A percentile compares a stretch with the other conserved stretches of the same genome.
Evolutionary conservation across 1,140 invertebrate species (phyloP).

Genomic region (Caenorhabditis elegans): DNA sequence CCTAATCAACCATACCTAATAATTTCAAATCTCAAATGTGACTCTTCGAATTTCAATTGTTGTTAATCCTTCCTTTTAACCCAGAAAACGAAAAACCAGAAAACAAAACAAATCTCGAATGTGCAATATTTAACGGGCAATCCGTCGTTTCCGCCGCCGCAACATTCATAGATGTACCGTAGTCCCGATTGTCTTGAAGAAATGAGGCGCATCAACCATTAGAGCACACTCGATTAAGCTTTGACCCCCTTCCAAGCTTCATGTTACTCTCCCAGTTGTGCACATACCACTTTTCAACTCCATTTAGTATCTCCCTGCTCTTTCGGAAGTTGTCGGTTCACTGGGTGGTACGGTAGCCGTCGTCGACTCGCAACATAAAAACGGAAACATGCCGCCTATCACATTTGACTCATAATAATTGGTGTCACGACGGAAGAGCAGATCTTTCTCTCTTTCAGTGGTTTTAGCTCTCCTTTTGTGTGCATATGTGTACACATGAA

Average conservation of each 20-base stretch:
- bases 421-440: not conserved
- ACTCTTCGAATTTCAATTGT: too few species aligned
- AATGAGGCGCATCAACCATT: not conserved
- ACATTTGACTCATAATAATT: slow-evolving; percentile 11
- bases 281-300: too few species aligned
- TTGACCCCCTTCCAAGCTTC: too few species aligned
- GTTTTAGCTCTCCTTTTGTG: not conserved
- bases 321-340: not conserved
- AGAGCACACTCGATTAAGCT: slow-evolving; percentile 18
- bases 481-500: not conserved
- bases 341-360: not conserved
- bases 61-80: too few species aligned
- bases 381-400: not conserved
- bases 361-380: not conserved
- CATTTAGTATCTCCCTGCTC: not conserved
- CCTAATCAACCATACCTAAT: too few species aligned
- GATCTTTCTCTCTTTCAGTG: not conserved
- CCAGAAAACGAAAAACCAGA: too few species aligned
- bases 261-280: too few species aligned
- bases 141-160: not conserved
- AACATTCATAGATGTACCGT: not conserved
- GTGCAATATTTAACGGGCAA: not conserved
- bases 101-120: too few species aligned
- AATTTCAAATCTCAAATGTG: too few species aligned
- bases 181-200: not conserved